Base-by-base conservation (phyloP, 2,888 invertebrate species). In the Andrena hattorfiana region DNA sequence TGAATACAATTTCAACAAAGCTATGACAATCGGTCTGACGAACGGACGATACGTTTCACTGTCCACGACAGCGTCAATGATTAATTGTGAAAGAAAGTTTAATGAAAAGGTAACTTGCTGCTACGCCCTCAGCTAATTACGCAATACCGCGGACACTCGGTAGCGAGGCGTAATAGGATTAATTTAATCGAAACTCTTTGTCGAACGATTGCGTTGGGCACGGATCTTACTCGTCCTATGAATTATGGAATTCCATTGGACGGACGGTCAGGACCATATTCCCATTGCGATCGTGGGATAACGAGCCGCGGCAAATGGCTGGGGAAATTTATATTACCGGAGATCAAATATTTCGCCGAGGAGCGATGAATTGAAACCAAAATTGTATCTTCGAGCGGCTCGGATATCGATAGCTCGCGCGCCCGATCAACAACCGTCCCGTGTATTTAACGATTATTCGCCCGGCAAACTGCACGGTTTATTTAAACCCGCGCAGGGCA, bases 371-470 rank as follows among this genome's bases (percentile, higher is more conserved):
- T 66, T n/a, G 51, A 60, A 42, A 77, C 32, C 23, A 23, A 60
- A 70, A 77, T 77, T 60, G 51, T 56, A 66, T 64, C 26, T 51
- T 63, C 64, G 75, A 56, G 26, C 48, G 5, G 49, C 35, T 35
- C 26, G 32, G 20, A 35, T 59, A 63, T 76, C 63, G 76, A 72
- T 48, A 16, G 59, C 13, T 13, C 16, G 30, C 63, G 28, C 51
- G 10, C 7, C n/a, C 49, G 60, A 0, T 1, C 48, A 30, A 10
- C 63, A 54, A 54, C 32, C 26, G 32, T 56, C 35, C 51, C 42
- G 62, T 56, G 56, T 73, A 23, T 56, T 66, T 66, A 64, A 73
- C 73, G 73, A 66, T 66, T 66, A 56, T 73, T 66, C 54, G 64
- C 13, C 56, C 28, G 1, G 73, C 54, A 42, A 66, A 73, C 51